phyloP scores from a whole-genome alignment of 2,113 vertebrate genomes.

The Labrus mixtus region DNA sequence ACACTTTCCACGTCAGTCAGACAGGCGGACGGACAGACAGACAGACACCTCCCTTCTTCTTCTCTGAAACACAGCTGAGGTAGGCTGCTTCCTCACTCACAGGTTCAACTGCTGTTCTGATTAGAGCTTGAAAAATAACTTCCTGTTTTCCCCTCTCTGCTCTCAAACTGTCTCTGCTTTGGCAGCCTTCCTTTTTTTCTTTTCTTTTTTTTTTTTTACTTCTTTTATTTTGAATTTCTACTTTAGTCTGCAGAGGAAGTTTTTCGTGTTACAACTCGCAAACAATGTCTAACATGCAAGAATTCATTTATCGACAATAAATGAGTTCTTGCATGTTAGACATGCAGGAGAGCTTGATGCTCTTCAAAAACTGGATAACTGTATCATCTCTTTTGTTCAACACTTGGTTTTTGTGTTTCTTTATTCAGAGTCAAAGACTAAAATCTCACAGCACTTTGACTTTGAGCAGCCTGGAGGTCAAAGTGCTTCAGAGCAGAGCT shows the following conservation, averaged over 20 bases:
- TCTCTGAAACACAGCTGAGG: slow-evolving; percentile 44
- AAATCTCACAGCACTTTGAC: neutral
- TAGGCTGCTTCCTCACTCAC: slow-evolving; percentile 15
- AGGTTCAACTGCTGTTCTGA: neutral
- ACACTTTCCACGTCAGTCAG: slow-evolving; percentile 63
- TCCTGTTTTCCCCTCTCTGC: slow-evolving; percentile 13
- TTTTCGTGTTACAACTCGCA: too few relatives aligned
- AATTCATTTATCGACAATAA: too few relatives aligned
- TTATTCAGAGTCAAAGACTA: neutral
- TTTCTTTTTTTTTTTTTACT: slow-evolving; percentile 12
- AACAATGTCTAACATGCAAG: too few relatives aligned
- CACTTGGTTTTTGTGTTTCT: neutral
- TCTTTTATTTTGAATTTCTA: slow-evolving; percentile 37
- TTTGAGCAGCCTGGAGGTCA: slow-evolving; percentile 42
- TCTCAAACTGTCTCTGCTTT: neutral
- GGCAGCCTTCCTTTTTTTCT: neutral
- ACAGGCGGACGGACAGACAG: slow-evolving; percentile 47
- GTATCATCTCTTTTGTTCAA: too few relatives aligned
- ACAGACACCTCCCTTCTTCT: neutral
- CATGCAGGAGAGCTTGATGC: too few relatives aligned
- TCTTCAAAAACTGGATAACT: neutral
- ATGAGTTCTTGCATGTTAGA: too few relatives aligned
- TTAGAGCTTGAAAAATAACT: neutral
- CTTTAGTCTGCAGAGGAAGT: neutral
- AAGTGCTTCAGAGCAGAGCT: neutral